Percentiles rank a stretch among this genome's conserved stretches.
phyloP scores from a whole-genome alignment of 2,888 invertebrate genomes.

The Mythimna ferrago region DNA sequence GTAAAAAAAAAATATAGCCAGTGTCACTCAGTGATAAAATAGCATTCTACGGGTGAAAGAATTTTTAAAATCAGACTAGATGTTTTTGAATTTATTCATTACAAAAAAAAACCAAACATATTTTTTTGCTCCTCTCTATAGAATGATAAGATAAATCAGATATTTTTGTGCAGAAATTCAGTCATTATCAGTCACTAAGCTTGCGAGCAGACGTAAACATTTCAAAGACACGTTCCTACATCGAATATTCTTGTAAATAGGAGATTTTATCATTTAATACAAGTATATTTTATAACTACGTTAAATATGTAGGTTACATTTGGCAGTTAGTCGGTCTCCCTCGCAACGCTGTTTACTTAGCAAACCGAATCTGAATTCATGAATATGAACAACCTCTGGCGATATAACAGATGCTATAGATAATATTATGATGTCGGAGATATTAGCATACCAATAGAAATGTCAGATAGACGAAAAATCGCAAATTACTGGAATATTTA shows the following conservation, averaged over 20 bases:
- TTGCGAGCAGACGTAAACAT: background rate
- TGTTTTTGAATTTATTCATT: no score
- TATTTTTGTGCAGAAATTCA: background rate
- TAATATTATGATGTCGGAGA: conserved; percentile 48
- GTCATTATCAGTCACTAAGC: background rate
- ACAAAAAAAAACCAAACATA: no score
- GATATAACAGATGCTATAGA: conserved; percentile 42
- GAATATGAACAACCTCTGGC: conserved; percentile 71
- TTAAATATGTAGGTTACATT: conserved; percentile 55
- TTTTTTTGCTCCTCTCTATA: no score
- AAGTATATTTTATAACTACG: conserved; percentile 31
- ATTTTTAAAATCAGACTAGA: no score
- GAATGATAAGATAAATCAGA: no score
- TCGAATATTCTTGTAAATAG: background rate
- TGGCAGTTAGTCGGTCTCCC: conserved; percentile 53
- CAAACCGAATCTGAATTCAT: conserved; percentile 79
- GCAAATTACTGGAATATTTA: background rate
- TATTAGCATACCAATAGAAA: conserved; percentile 14
- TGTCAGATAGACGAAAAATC: background rate
- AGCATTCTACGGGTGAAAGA: no score
- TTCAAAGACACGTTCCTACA: background rate
- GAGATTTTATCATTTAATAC: conserved; percentile 23
- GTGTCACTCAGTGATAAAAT: no score
- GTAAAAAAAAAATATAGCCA: no score
- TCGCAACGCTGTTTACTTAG: conserved; percentile 72